A percentile compares a stretch with the other conserved stretches of the same genome.
Conservation (phyloP, 2,888 invertebrate genomes). For the Torymus tubicola region DNA sequence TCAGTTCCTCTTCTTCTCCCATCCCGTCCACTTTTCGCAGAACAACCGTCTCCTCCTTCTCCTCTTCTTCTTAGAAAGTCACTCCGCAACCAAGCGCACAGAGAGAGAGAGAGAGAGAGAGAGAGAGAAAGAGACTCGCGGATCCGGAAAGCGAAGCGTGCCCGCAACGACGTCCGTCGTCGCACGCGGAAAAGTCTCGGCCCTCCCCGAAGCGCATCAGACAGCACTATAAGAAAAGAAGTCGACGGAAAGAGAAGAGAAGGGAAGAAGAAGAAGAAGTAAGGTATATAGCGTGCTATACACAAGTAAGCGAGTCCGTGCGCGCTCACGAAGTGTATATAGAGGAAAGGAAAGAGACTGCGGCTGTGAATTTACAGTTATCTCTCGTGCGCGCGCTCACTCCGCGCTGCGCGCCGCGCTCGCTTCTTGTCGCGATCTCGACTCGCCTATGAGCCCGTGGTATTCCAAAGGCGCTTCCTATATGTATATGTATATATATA, state of each 20-base stretch:
- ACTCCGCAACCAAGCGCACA: neutral
- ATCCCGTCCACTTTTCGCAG: too few relatives aligned
- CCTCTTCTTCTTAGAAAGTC: too few relatives aligned
- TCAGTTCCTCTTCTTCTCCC: too few relatives aligned
- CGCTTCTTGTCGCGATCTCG: slow-evolving; percentile 56
- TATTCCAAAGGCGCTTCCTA: slow-evolving; percentile 26
- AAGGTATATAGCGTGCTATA: neutral
- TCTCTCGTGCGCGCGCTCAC: slow-evolving; percentile 35
- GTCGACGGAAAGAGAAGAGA: neutral
- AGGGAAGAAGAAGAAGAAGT: too few relatives aligned
- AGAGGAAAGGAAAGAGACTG: slow-evolving; percentile 20
- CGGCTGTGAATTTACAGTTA: slow-evolving; percentile 55
- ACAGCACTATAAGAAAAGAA: neutral
- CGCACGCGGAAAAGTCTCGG: too few relatives aligned
- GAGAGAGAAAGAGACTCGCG: neutral
- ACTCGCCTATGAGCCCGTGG: slow-evolving; percentile 57
- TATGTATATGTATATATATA: too few relatives aligned
- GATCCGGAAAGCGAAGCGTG: too few relatives aligned
- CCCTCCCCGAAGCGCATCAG: too few relatives aligned
- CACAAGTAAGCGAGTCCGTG: neutral
- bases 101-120: too few relatives aligned
- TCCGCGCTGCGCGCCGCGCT: slow-evolving; percentile 14
- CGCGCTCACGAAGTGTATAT: slow-evolving; percentile 17
- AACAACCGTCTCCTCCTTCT: too few relatives aligned
- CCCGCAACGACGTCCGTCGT: too few relatives aligned